Percentiles rank a stretch among this genome's conserved stretches.
Conservation (phyloP, 2,888 invertebrate species). For the Drosophila multiciliata region DNA sequence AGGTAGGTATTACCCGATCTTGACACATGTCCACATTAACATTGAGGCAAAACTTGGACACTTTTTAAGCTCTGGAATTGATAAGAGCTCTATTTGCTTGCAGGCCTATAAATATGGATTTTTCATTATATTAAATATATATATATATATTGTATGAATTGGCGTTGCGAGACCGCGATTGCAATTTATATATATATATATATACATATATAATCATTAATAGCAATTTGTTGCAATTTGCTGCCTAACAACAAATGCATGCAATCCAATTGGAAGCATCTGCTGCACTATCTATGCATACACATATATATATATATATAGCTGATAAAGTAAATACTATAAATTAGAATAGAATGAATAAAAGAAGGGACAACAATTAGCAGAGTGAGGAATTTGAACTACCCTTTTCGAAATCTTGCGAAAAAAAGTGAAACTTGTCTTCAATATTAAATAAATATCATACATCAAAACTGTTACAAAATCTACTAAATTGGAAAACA, state of each 20-base stretch:
- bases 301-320: neutral
- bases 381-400: neutral
- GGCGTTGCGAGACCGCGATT: slow-evolving; percentile 20
- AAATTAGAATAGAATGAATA: neutral
- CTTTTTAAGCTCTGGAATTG: neutral
- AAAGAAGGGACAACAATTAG: neutral
- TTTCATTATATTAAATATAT: neutral
- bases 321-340: slow-evolving; percentile 22
- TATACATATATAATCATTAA: slow-evolving; percentile 27
- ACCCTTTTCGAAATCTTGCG: neutral
- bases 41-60: neutral
- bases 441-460: neutral
- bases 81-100: neutral
- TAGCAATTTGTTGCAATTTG: slow-evolving; percentile 59
- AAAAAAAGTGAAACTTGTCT: neutral
- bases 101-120: neutral
- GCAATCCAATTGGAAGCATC: slow-evolving; percentile 5
- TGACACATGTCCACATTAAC: neutral
- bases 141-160: slow-evolving; percentile 4
- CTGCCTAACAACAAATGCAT: slow-evolving; percentile 52
- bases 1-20: neutral
- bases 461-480: neutral
- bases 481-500: neutral
- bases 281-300: slow-evolving; percentile 1
- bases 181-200: slow-evolving; percentile 25